These are phyloP conservation scores for Caradrina kadenii DNA, from an alignment of 2,888 invertebrate genomes.

Conservation along the genomic window DNA sequence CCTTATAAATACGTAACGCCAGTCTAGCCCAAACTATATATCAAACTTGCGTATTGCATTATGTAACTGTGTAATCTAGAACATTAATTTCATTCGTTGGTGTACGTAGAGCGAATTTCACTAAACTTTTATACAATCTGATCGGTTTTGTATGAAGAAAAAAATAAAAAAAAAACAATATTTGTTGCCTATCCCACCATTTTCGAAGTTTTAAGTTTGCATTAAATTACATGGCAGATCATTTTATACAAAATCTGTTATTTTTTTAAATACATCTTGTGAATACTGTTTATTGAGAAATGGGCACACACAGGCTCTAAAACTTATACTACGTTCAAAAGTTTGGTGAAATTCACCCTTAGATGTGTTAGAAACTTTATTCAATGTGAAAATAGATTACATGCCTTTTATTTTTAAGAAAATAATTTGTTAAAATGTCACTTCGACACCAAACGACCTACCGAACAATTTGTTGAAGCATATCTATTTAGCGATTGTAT, in stretches of 20 bases:
- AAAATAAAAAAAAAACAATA: too few relatives aligned
- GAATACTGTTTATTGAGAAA: too few relatives aligned
- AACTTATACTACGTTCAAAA: neutral
- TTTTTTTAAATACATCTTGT: too few relatives aligned
- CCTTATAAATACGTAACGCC: neutral
- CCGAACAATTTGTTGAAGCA: too few relatives aligned
- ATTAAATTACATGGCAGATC: too few relatives aligned
- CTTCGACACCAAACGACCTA: too few relatives aligned
- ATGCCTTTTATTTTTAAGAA: conserved; percentile 3
- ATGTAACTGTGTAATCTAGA: neutral
- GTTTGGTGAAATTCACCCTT: neutral
- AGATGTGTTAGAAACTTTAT: neutral
- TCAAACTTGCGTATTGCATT: neutral
- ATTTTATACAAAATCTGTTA: too few relatives aligned
- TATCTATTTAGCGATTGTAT: too few relatives aligned
- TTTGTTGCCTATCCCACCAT: too few relatives aligned
- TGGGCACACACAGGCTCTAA: too few relatives aligned
- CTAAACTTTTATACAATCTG: neutral
- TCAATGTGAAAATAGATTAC: neutral
- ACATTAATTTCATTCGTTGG: neutral
- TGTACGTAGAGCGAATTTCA: neutral
- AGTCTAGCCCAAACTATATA: neutral
- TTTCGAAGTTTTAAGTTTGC: too few relatives aligned
- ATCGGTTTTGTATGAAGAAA: too few relatives aligned
- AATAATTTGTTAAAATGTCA: conserved; percentile 22